Percentiles rank a stretch among this genome's conserved stretches.
Evolutionary conservation across 2,888 invertebrate species (phyloP).

Genomic region (Hanleya hanleyi): DNA sequence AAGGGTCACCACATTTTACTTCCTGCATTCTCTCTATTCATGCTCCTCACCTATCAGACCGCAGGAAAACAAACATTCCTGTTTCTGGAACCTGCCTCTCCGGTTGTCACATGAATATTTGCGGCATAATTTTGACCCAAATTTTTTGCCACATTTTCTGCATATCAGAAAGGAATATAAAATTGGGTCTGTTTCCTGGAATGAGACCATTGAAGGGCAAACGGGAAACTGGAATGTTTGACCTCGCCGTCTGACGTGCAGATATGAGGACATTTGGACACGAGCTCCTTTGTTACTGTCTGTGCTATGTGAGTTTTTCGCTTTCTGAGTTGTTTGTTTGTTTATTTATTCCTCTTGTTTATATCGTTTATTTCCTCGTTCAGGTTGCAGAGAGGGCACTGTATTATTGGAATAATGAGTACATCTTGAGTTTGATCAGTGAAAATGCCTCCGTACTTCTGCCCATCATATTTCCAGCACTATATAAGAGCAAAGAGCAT

Average conservation of each 20-base stretch:
- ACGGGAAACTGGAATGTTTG: too few species aligned
- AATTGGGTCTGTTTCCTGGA: too few species aligned
- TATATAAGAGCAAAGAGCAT: constrained; percentile 99
- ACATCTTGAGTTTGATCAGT: constrained; percentile 98
- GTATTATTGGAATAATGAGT: constrained; percentile 99
- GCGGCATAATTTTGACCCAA: too few species aligned
- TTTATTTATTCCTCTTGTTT: not conserved
- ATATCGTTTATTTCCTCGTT: not conserved
- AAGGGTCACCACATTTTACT: constrained; percentile 30
- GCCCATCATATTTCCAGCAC: constrained; percentile 99
- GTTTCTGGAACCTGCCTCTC: too few species aligned
- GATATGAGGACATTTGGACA: too few species aligned
- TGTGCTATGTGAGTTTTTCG: not conserved
- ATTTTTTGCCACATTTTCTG: too few species aligned
- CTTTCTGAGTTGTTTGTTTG: not conserved
- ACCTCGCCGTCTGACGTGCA: too few species aligned
- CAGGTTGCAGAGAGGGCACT: constrained; percentile 99
- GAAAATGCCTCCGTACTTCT: constrained; percentile 98
- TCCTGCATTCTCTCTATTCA: not conserved
- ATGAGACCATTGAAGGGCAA: too few species aligned
- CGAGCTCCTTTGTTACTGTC: too few species aligned
- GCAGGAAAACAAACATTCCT: too few species aligned
- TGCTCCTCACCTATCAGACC: not conserved
- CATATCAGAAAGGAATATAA: too few species aligned
- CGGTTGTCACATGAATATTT: too few species aligned